A percentile compares a stretch with the other conserved stretches of the same genome.
Evolutionary conservation across 2,113 vertebrate genomes (phyloP).

Genomic region (Micromys minutus): DNA sequence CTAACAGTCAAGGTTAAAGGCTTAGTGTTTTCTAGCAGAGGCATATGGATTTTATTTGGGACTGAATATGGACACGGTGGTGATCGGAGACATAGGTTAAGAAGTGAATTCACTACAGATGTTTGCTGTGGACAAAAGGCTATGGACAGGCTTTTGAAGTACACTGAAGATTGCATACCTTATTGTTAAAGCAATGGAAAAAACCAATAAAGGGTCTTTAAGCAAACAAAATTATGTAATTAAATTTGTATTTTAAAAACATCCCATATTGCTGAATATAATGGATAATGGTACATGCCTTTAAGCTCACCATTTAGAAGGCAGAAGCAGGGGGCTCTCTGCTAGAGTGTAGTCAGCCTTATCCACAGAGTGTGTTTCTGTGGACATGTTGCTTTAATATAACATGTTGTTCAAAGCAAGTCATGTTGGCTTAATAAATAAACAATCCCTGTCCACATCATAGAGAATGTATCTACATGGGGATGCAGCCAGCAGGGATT

Average conservation of each 20-base stretch:
- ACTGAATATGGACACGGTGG: accelerated
- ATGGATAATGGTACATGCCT: not conserved
- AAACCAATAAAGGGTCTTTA: not conserved
- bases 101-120: not conserved
- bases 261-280: not conserved
- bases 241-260: not conserved
- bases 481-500: too few species aligned
- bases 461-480: not conserved
- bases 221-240: not conserved
- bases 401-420: not conserved
- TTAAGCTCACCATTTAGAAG: not conserved
- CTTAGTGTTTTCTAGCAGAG: not conserved
- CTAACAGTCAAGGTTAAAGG: not conserved
- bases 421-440: not conserved
- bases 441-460: not conserved
- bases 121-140: not conserved
- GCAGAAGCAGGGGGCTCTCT: not conserved
- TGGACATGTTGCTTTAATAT: too few species aligned
- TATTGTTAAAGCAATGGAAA: slow-evolving; percentile 15
- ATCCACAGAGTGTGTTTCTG: not conserved
- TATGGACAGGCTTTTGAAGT: not conserved
- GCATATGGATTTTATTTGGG: not conserved
- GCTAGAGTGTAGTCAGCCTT: not conserved
- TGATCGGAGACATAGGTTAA: not conserved
- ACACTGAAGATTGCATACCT: not conserved